Percentiles rank a stretch among this genome's conserved stretches.
phyloP scores from a whole-genome alignment of 1,140 invertebrate genomes.

The Aphaenogaster floridana region DNA sequence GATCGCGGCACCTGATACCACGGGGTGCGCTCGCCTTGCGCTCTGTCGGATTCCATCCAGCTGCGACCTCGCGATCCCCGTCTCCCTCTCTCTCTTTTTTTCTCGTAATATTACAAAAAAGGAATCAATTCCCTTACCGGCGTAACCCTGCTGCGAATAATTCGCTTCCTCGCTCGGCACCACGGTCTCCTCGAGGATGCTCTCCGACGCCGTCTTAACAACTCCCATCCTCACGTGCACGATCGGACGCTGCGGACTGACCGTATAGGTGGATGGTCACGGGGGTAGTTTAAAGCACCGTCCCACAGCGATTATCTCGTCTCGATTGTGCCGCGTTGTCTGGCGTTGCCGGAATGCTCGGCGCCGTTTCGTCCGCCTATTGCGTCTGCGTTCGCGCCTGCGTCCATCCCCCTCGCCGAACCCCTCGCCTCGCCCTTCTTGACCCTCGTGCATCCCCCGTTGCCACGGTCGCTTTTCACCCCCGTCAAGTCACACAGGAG shows the following conservation, averaged over 20 bases:
- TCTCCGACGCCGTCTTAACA: constrained; percentile 82
- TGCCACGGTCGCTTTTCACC: constrained; percentile 34
- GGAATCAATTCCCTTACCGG: constrained; percentile 80
- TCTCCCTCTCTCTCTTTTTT: not conserved
- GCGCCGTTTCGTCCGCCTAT: constrained; percentile 70
- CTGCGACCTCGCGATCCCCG: not conserved
- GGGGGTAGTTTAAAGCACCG: constrained; percentile 9
- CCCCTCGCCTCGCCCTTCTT: constrained; percentile 51
- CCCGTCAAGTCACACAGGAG: constrained; percentile 47
- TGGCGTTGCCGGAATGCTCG: constrained; percentile 75
- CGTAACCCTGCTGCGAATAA: constrained; percentile 81
- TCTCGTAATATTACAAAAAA: not conserved
- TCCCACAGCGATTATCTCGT: constrained; percentile 67
- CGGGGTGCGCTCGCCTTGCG: not conserved
- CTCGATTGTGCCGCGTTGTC: constrained; percentile 80
- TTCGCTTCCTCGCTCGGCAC: constrained; percentile 85
- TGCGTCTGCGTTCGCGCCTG: constrained; percentile 83
- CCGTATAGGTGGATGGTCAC: constrained; percentile 50
- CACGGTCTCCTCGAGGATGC: constrained; percentile 81
- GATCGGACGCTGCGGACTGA: constrained; percentile 17
- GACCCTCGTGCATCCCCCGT: constrained; percentile 62
- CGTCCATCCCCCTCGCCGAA: constrained; percentile 69
- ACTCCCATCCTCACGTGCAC: constrained; percentile 83
- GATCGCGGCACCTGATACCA: constrained; percentile 8
- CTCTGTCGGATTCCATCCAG: not conserved